Evolutionary conservation across 2,797 vertebrate genomes (phyloP), one percentile per base, ranked within the genome.

Genomic region (Clarias laeviceps): DNA sequence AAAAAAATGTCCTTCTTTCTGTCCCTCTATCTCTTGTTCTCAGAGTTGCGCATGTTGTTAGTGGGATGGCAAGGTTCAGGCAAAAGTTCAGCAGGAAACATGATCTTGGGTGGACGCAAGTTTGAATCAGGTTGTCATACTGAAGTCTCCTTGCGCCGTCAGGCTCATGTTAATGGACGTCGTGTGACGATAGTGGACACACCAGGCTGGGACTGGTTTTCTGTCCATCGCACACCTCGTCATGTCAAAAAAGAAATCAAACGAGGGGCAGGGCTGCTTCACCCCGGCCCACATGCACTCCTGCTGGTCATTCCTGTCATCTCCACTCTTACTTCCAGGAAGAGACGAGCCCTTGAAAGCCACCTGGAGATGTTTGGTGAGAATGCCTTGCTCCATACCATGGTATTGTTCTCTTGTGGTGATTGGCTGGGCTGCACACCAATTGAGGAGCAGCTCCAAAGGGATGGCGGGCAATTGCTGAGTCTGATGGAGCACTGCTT

Each of bases 161-260:
- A 95, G 87, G 94, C 94, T 0, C 90, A 94, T 0, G 94, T 95
- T 1, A 94, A 92, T 0, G 95, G 94, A 11, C 93, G 94, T 0
- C 91, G 94, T 32, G 88, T 96, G 86, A 96, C 95, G 0, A 92
- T 96, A 12, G 95, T 95, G 0, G 95, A 96, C 92, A 95, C 95
- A 6, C 95, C 95, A 0, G 95, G 95, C 34, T 96, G 95, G 95
- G 95, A 95, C 89, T 95, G 95, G 95, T 95, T 94, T 89, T 95
- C 95, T 0, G 90, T 94, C 61, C 90, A 93, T 37, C 91, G 94
- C 0, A 96, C 95, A 27, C 93, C 94, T 0, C 93, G 93, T 84
- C 91, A 93, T 15, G 91, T 94, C 89, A 92, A 91, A 0, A 94
- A 94, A 56, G 95, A 95, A 90, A 93, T 94, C 14, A 94, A 94